Evolutionary conservation across 2,888 invertebrate species (phyloP), one percentile per base, ranked within the genome.

Genomic region (Drosophila falleni): DNA sequence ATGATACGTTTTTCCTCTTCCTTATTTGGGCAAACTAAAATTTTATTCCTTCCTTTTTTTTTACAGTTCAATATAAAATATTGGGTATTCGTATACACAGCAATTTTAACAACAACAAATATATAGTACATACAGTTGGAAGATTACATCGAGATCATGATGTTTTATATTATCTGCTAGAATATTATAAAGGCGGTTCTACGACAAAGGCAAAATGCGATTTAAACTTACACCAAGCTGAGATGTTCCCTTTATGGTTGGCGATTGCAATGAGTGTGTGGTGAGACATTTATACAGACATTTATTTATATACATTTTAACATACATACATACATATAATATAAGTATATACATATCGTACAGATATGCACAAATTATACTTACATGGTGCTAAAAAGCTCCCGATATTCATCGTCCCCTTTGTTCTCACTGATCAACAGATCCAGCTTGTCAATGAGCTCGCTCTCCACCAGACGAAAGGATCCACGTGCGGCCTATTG

Each of bases 301-400:
- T 67, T 71, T 70, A 70, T 69, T 75, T 70, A 74, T 68, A 74
- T 61, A 82, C 70, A 64, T 66, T 79, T 49, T 5, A 46, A 42
- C 41, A 75, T 37, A 74, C 50, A 69, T 16, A 66, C 46, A 62
- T 15, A 51, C 31, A 29, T 23, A 49, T 41, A 15, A 64, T 37
- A 50, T 60, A 67, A 73, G 13, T 56, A 66, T 42, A 59, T 15
- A 60, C 15, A 60, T 29, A 56, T 44, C 41, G 11, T 23, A 55
- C n/a, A 79, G 41, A n/a, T 23, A 15, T 58, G 39, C 9, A 19
- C 5, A 31, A 19, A 23, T 0, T 2, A 3, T 66, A 96, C 98
- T 97, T 94, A 98, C 98, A 98, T 98, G 59, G 97, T 97, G 90
- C 98, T 97, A 91, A 98, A 98, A n/a, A 98, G 94, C 72, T 97